Conservation (phyloP, 92 coral and sea anemone species). For the Ricordea florida region DNA sequence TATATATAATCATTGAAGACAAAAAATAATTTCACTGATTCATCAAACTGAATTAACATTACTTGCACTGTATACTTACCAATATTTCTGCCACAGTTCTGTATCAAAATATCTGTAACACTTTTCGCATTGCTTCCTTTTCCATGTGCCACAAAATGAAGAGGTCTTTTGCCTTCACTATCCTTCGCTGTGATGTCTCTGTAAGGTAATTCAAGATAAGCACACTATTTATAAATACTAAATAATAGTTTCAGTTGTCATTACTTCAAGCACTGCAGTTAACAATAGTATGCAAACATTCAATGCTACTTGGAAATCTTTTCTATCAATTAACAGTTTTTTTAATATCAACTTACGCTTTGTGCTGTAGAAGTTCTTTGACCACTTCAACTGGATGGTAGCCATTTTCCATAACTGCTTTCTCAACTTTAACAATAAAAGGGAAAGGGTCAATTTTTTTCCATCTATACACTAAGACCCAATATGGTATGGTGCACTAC, state of each 20-base stretch:
- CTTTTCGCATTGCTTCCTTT: constrained; percentile 74
- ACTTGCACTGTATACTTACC: no score
- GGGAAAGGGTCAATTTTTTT: no score
- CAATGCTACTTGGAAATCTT: no score
- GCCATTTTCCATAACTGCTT: constrained; percentile 60
- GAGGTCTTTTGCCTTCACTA: constrained; percentile 76
- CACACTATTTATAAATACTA: not conserved
- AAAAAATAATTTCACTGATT: no score
- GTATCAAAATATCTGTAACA: constrained; percentile 67
- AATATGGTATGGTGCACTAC: no score
- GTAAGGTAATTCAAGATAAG: not conserved
- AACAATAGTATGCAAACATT: no score
- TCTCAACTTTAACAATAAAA: constrained; percentile 69
- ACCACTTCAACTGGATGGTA: constrained; percentile 92
- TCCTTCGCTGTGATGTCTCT: constrained; percentile 72
- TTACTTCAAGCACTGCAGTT: no score
- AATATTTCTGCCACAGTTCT: constrained; percentile 57
- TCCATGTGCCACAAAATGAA: constrained; percentile 75
- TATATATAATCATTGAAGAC: no score
- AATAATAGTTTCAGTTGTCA: not conserved
- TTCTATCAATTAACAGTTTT: not conserved
- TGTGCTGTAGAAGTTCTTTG: constrained; percentile 74
- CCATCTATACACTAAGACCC: no score
- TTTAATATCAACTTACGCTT: constrained; percentile 79
- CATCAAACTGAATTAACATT: no score